Base-by-base conservation (phyloP, 2,888 invertebrate genomes). In the Drosophila ustulata region DNA sequence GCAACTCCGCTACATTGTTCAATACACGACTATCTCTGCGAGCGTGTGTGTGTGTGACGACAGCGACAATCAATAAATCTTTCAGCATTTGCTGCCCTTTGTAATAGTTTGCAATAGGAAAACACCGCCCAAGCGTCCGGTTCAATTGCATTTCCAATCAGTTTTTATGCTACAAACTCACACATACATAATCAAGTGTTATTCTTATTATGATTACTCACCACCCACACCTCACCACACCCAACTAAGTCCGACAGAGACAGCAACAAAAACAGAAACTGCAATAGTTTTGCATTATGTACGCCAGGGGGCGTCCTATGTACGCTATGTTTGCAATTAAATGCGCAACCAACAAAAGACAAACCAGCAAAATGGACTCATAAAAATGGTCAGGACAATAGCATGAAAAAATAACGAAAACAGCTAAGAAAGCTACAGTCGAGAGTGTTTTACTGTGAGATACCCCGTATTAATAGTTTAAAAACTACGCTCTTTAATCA, bases 1-100 rank as follows among this genome's bases (percentile, higher is more conserved):
- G 87, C 83, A 83, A 83, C 87, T 88, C 81, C 87, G 78, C 75
- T 80, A 72, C 84, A 80, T 59, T 74, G 66, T 75, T 62, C 56
- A 55, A 63, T 51, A 47, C 41, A 62, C 3, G 46, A 4, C 13
- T 53, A 34, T 58, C 34, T 67, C 8, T 64, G 7, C 43, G 23
- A 56, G 23, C 3, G 41, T 61, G 11, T 34, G 41, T 39, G 45
- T 66, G 65, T 74, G 68, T 74, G 71, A 76, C 66, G 67, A 69
- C 67, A 73, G 65, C 75, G 82, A 81, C 82, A 88, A 90, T 88
- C 88, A 90, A 88, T 88, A 88, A 90, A 88, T 90, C 88, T 89
- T 78, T 78, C 70, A 74, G 68, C 72, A 71, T 69, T 63, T 66
- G 51, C 69, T 65, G 69, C 75, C 84, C 78, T 75, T 87, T 84